Base-by-base conservation (phyloP, 2,797 vertebrate genomes). In the Allenopithecus nigroviridis region DNA sequence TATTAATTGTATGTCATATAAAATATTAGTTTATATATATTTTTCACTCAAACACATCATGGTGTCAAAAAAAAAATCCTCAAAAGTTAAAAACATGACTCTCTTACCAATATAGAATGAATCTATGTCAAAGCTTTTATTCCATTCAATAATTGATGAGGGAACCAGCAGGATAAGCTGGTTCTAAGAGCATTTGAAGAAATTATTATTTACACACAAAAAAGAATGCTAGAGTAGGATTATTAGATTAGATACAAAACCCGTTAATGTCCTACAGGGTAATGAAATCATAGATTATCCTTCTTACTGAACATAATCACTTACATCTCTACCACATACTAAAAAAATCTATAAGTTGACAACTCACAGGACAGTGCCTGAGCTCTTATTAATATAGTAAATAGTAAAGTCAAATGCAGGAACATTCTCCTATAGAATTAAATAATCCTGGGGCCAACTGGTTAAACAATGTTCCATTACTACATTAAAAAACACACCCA, bases 51-150 rank as follows among this genome's bases (percentile, higher is more conserved):
- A 26, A 48, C 5, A 80, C 36, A 88, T 46, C 33, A 96, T 88
- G 4, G 84, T 70, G 19, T 76, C 89, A 97, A 93, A 85, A 28
- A 85, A 88, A 93, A 92, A 79, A 7, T 28, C 88, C 43, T 43
- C 84, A 59, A 84, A 95, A 92, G 70, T 93, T 91, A 84, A 93
- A 94, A 84, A 59, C 61, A 53, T 95, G 16, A n/a, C 28, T 89
- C 19, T 94, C 33, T 83, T 83, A 94, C 33, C 26, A 84, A 78
- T 57, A 87, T 30, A 48, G 43, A 95, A 87, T 93, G 55, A 97
- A 89, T 59, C 17, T 22, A 64, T 26, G 22, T 43, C 87, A 93
- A 89, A 57, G 8, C 59, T 79, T 92, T 95, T 94, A 59, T 64
- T 64, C 79, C 43, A 21, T 41, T 61, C 28, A 74, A 13, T 74